phyloP scores from a whole-genome alignment of 1,140 invertebrate species.

The Druon quercuslanigerum region DNA sequence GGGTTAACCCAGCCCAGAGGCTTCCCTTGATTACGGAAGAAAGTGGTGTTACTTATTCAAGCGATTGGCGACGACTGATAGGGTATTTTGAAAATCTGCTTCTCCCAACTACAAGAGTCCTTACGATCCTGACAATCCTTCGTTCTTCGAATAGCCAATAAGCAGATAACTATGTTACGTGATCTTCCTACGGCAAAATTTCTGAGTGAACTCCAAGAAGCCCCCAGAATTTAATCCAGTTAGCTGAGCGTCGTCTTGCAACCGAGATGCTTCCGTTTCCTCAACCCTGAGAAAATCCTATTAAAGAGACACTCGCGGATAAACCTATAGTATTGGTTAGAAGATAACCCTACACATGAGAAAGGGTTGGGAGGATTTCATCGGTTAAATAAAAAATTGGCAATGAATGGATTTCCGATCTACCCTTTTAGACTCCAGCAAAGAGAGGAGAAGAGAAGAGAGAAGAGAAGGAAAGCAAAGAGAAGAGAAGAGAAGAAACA shows the following conservation, averaged over 20 bases:
- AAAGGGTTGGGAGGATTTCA: neutral
- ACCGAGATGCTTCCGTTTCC: slow-evolving; percentile 46
- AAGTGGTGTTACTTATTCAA: slow-evolving; percentile 1
- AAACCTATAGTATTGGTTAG: slow-evolving; percentile 30
- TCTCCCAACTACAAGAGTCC: slow-evolving; percentile 8
- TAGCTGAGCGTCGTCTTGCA: slow-evolving; percentile 49
- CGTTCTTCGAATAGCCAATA: slow-evolving; percentile 21
- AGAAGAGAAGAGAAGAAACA: too few relatives aligned
- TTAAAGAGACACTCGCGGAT: slow-evolving; percentile 52
- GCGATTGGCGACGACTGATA: neutral
- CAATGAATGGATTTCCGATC: neutral
- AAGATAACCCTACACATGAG: slow-evolving; percentile 14
- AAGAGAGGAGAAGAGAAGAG: too few relatives aligned
- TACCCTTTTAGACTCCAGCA: neutral
- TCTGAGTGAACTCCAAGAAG: slow-evolving; percentile 48
- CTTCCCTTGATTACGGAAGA: neutral
- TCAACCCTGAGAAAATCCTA: slow-evolving; percentile 51
- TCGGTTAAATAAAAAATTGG: slow-evolving; percentile 12
- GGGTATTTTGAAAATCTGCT: slow-evolving; percentile 7
- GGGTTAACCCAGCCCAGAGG: neutral
- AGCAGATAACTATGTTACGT: slow-evolving; percentile 50
- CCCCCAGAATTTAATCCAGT: slow-evolving; percentile 54
- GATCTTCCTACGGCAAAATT: slow-evolving; percentile 38
- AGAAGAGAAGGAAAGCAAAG: too few relatives aligned
- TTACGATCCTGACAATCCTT: slow-evolving; percentile 7